These are phyloP conservation scores for Ptyas mucosa DNA, from an alignment of 2,113 vertebrate species.

Conservation along the genomic window DNA sequence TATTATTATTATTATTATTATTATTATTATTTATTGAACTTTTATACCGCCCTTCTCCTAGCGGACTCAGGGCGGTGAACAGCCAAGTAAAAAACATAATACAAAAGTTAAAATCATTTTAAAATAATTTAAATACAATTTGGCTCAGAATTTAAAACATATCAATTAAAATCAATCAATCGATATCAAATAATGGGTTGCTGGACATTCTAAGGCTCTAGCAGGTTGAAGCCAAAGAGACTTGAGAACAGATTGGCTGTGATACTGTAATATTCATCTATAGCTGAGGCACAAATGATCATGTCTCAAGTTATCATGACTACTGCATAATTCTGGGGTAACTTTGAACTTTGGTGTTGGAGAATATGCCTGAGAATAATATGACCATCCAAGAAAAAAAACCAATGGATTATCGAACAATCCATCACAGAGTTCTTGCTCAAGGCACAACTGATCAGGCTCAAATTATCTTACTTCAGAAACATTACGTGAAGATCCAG, in stretches of 20 bases:
- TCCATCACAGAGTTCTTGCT: not conserved
- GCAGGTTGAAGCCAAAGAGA: not conserved
- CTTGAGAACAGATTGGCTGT: not conserved
- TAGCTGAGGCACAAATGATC: not conserved
- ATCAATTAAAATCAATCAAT: no score
- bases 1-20: no score
- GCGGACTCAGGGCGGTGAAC: no score
- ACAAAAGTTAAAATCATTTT: no score
- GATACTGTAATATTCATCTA: not conserved
- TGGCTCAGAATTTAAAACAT: no score
- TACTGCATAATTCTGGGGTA: not conserved
- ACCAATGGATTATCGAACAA: not conserved
- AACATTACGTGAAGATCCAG: not conserved
- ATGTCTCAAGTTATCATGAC: not conserved
- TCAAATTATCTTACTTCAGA: not conserved
- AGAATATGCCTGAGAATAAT: not conserved
- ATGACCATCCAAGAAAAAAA: not conserved
- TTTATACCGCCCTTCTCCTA: no score
- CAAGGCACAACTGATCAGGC: not conserved
- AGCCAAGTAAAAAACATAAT: no score
- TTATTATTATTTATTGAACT: no score
- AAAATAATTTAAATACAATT: no score
- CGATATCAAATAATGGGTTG: not conserved
- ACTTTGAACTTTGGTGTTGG: not conserved
- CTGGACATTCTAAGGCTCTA: not conserved